These are phyloP conservation scores for Microctenopoma stevenorrisi DNA, from an alignment of 2,797 vertebrate genomes.

Conservation along the genomic window DNA sequence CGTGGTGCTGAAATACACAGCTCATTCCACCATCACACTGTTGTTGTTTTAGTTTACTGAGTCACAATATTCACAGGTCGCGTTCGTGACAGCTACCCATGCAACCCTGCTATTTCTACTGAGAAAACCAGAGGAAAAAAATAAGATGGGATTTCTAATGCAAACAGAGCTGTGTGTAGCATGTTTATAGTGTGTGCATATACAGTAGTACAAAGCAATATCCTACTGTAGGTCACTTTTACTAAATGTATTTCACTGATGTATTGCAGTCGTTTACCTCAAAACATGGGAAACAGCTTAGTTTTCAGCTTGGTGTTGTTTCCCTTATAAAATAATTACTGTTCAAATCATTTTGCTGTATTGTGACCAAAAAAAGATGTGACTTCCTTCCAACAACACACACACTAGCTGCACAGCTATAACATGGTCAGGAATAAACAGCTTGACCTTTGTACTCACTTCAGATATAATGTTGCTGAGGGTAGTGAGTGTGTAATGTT, in stretches of 20 bases:
- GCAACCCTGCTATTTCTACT: not conserved
- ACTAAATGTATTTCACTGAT: not conserved
- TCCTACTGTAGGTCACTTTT: not conserved
- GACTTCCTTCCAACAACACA: too few species aligned
- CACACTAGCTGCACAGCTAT: too few species aligned
- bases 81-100: not conserved
- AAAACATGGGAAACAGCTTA: too few species aligned
- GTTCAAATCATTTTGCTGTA: too few species aligned
- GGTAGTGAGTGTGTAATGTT: too few species aligned
- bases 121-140: not conserved
- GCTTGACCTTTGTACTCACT: too few species aligned
- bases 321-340: too few species aligned
- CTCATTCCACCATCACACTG: constrained; percentile 10
- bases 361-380: too few species aligned
- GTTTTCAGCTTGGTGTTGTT: too few species aligned
- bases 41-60: not conserved
- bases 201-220: not conserved
- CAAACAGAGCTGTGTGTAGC: not conserved
- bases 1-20: constrained; percentile 35
- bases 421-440: too few species aligned
- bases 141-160: not conserved
- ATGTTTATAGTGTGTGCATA: not conserved
- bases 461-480: too few species aligned
- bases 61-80: not conserved
- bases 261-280: not conserved